Conservation (phyloP, 2,888 invertebrate genomes). For the Lasioglossum vierecki region DNA sequence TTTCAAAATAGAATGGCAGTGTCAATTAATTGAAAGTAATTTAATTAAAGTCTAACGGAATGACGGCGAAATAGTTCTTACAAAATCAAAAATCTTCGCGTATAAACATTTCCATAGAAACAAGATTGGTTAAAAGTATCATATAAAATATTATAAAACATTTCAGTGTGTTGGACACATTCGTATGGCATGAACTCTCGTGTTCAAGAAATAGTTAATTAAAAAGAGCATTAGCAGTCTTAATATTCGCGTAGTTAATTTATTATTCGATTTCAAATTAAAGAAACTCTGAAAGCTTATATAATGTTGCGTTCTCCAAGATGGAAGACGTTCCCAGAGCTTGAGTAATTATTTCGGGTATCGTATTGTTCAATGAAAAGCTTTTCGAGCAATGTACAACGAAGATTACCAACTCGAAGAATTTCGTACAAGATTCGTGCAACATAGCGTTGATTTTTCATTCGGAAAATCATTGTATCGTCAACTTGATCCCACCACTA, state of each 20-base stretch:
- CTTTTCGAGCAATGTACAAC: background rate
- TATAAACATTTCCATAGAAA: background rate
- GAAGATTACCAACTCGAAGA: background rate
- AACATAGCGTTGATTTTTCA: background rate
- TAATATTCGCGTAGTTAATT: background rate
- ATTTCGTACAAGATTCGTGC: background rate
- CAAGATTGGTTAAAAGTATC: background rate
- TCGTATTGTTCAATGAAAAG: background rate
- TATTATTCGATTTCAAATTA: background rate
- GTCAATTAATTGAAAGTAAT: background rate
- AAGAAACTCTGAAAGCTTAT: background rate
- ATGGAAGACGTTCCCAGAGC: background rate
- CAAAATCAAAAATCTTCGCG: background rate
- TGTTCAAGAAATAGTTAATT: background rate
- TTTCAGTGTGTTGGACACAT: background rate
- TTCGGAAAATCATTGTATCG: background rate
- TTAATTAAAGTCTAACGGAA: background rate
- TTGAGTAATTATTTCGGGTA: background rate
- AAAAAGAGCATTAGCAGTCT: background rate
- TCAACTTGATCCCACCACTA: slow-evolving; percentile 11
- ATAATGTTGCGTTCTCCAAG: background rate
- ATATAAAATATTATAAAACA: background rate
- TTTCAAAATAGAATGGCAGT: background rate
- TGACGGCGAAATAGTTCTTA: background rate
- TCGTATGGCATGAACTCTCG: background rate